Conservation (phyloP, 2,113 vertebrate genomes). For the Lophura nycthemera region DNA sequence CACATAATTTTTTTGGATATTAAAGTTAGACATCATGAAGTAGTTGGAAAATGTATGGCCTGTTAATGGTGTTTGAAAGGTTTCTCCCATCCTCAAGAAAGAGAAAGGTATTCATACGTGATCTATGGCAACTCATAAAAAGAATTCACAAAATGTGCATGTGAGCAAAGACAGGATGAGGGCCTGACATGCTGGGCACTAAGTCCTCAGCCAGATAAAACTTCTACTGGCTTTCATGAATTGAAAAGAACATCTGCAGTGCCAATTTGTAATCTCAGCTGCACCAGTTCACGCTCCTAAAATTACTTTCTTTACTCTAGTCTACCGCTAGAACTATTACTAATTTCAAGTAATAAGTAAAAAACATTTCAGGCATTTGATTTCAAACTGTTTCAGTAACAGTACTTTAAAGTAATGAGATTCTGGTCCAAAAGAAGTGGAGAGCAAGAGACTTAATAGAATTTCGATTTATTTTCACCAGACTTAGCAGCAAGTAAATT, state of each 20-base stretch:
- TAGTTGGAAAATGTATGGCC: neutral
- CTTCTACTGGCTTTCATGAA: neutral
- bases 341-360: neutral
- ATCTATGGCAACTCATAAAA: neutral
- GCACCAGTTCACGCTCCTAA: neutral
- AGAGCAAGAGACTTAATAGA: neutral
- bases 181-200: neutral
- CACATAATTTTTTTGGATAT: neutral
- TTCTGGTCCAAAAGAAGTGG: neutral
- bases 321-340: neutral
- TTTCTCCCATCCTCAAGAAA: neutral
- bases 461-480: slow-evolving; percentile 22
- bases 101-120: neutral
- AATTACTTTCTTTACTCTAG: neutral
- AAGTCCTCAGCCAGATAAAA: neutral
- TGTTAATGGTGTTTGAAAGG: neutral
- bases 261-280: neutral
- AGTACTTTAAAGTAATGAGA: neutral
- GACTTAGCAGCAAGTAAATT: neutral
- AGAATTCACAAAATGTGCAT: neutral
- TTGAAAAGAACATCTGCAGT: neutral
- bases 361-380: neutral
- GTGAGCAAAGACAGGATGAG: neutral
- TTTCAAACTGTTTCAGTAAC: neutral
- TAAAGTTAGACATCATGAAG: neutral